These are phyloP conservation scores for Kryptopterus vitreolus DNA, from an alignment of 2,797 vertebrate genomes.

Conservation along the genomic window DNA sequence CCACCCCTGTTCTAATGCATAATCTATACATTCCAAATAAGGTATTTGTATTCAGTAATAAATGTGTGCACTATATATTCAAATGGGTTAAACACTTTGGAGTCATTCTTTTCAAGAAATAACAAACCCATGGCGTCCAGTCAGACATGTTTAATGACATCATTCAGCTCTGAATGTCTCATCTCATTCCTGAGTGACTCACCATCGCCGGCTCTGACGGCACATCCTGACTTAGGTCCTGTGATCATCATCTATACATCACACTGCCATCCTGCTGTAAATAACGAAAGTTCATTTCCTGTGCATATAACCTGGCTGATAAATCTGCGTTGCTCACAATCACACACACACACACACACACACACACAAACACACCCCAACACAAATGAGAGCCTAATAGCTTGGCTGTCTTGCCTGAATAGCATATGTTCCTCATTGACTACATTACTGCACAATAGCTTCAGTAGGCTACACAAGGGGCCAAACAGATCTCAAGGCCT, in stretches of 20 bases:
- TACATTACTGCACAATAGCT: constrained; percentile 31
- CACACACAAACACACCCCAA: constrained; percentile 21
- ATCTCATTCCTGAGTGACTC: constrained; percentile 35
- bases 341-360: background rate
- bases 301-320: background rate
- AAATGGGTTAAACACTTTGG: background rate
- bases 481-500: constrained; percentile 23
- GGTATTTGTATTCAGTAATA: background rate
- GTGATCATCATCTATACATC: background rate
- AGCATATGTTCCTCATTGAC: constrained; percentile 16
- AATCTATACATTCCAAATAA: background rate
- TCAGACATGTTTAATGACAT: constrained; percentile 26
- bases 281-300: constrained; percentile 8
- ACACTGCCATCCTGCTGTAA: background rate
- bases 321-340: background rate
- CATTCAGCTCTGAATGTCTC: constrained; percentile 18
- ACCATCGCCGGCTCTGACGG: background rate
- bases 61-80: background rate
- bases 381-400: constrained; percentile 26
- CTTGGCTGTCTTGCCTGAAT: constrained; percentile 7
- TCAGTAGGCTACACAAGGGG: constrained; percentile 1
- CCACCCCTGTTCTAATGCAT: background rate
- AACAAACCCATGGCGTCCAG: background rate
- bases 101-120: constrained; percentile 3
- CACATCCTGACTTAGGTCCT: background rate